Conservation (phyloP, 2,888 invertebrate species). For the Sarcophaga subvicina region DNA sequence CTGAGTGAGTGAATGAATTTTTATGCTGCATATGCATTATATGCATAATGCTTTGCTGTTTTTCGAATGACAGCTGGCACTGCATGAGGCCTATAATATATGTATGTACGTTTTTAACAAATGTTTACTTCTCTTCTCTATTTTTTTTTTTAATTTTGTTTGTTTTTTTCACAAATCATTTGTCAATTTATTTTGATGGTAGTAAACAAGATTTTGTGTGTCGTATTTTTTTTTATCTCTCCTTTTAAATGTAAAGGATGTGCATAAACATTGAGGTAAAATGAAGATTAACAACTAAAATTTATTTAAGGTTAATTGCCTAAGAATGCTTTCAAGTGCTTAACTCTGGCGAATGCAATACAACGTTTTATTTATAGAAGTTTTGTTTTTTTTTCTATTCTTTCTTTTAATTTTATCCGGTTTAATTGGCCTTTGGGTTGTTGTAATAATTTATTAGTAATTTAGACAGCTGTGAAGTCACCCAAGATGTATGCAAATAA, state of each 20-base stretch:
- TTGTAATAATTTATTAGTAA: too few relatives aligned
- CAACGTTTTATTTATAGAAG: background rate
- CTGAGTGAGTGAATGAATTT: slow-evolving; percentile 12
- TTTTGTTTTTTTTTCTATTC: background rate
- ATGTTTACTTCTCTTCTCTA: background rate
- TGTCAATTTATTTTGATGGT: slow-evolving; percentile 50
- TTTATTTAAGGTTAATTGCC: slow-evolving; percentile 54
- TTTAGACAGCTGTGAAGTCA: too few relatives aligned
- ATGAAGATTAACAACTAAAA: slow-evolving; percentile 30
- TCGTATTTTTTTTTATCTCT: background rate
- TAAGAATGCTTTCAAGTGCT: slow-evolving; percentile 25
- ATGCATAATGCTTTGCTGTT: slow-evolving; percentile 37
- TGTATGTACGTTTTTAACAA: slow-evolving; percentile 26
- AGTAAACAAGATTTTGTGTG: slow-evolving; percentile 35
- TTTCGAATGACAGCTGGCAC: slow-evolving; percentile 56
- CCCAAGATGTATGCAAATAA: too few relatives aligned
- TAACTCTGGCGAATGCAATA: background rate
- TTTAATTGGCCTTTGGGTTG: background rate
- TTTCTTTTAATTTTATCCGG: background rate
- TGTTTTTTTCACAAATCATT: slow-evolving; percentile 36
- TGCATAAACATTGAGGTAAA: slow-evolving; percentile 14
- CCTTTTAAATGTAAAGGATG: slow-evolving; percentile 2
- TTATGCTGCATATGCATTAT: slow-evolving; percentile 6
- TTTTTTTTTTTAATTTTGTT: background rate
- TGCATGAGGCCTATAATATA: slow-evolving; percentile 46